A percentile compares a stretch with the other conserved stretches of the same genome.
Evolutionary conservation across 1,140 invertebrate genomes (phyloP).

Genomic region (Gryllus bimaculatus): DNA sequence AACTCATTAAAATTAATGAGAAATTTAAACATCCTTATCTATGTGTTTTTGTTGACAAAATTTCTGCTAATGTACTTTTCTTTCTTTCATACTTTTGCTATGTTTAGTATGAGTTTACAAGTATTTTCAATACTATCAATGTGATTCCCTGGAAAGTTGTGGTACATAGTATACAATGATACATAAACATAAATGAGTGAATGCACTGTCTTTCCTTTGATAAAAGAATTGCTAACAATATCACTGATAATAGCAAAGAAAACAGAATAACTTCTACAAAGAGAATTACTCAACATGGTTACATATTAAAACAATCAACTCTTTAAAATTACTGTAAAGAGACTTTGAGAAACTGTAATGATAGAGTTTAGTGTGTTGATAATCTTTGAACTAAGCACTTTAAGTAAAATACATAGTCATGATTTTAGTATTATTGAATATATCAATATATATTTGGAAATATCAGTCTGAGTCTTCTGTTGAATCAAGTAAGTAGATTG

Average conservation of each 20-base stretch:
- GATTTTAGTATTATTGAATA: not conserved
- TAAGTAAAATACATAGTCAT: not conserved
- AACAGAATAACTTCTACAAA: not conserved
- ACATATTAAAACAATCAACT: not conserved
- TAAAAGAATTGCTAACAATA: not conserved
- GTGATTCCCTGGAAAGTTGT: not conserved
- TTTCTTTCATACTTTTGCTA: not conserved
- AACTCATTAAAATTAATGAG: not conserved
- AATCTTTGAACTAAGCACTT: slow-evolving; percentile 1
- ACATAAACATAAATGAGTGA: not conserved
- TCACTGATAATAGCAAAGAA: not conserved
- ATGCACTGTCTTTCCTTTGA: not conserved
- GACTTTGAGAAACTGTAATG: not conserved
- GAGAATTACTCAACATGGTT: not conserved
- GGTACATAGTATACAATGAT: not conserved
- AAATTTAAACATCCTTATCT: not conserved
- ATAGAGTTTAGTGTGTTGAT: not conserved
- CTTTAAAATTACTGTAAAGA: not conserved
- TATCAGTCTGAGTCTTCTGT: not conserved
- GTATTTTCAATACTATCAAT: not conserved
- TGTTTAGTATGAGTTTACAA: not conserved
- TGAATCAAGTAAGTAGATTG: not conserved
- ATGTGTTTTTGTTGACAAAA: not conserved
- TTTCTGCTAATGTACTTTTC: not conserved
- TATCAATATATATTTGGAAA: slow-evolving; percentile 6